phyloP scores from a whole-genome alignment of 2,888 invertebrate species.

The Erpobdella octoculata region DNA sequence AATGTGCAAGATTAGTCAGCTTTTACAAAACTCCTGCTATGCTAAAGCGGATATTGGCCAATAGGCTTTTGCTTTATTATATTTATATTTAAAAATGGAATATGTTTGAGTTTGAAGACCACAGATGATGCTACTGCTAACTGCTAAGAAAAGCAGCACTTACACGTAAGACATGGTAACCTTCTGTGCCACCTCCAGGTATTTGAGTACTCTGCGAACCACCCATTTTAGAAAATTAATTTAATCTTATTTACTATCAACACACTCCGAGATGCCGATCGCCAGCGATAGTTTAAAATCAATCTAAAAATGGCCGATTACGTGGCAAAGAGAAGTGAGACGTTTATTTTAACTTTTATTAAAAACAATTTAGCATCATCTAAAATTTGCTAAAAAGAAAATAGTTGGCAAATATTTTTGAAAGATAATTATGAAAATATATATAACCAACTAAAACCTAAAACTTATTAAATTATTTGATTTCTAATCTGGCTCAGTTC shows the following conservation, averaged over 20 bases:
- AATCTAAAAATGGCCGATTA: neutral
- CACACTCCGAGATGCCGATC: no score
- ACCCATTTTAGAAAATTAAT: slow-evolving; percentile 22
- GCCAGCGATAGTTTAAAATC: slow-evolving; percentile 9
- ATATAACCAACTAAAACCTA: no score
- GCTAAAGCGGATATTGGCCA: no score
- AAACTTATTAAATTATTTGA: no score
- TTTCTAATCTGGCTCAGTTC: no score
- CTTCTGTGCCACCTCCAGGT: slow-evolving; percentile 52
- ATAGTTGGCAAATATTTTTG: no score
- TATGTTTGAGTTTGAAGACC: neutral
- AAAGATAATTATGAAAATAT: no score
- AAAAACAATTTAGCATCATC: no score
- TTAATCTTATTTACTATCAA: neutral
- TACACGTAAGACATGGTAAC: slow-evolving; percentile 52
- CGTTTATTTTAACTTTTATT: no score
- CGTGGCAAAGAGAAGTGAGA: neutral
- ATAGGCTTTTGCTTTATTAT: no score
- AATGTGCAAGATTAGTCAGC: slow-evolving; percentile 17
- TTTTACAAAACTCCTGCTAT: neutral
- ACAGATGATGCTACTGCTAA: neutral
- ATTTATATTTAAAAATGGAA: neutral
- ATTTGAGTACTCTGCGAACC: slow-evolving; percentile 37
- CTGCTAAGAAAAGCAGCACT: slow-evolving; percentile 20
- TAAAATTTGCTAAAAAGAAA: no score